Conservation (phyloP, 2,797 vertebrate species). For the Hydrophis major region DNA sequence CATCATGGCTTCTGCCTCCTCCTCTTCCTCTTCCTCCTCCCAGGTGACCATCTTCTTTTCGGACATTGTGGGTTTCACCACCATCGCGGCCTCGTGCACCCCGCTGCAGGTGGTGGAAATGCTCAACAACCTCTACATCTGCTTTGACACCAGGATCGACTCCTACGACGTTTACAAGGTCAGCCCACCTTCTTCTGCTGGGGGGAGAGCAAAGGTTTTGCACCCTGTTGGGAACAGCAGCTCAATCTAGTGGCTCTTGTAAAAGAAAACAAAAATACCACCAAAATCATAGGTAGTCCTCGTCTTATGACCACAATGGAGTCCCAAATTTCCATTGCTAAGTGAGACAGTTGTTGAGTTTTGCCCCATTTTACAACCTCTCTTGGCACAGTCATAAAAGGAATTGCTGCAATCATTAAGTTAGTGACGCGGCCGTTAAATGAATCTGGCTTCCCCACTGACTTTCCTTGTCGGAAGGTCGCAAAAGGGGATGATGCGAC, state of each 20-base stretch:
- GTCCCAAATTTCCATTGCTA: not conserved
- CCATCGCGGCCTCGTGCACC: slow-evolving; percentile 85
- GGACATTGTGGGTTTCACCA: slow-evolving; percentile 87
- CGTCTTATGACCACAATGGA: not conserved
- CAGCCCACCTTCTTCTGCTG: slow-evolving; percentile 3
- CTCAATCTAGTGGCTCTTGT: not conserved
- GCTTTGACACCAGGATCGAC: slow-evolving; percentile 88
- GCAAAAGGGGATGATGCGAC: too few species aligned
- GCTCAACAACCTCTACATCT: slow-evolving; percentile 87
- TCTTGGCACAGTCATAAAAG: not conserved
- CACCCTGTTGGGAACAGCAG: not conserved
- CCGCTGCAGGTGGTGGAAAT: slow-evolving; percentile 88
- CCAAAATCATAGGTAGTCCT: not conserved
- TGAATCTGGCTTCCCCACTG: too few species aligned
- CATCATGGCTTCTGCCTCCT: not conserved
- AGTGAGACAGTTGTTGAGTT: not conserved
- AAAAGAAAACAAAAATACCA: not conserved
- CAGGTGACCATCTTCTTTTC: slow-evolving; percentile 93
- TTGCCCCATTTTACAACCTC: not conserved
- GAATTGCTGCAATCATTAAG: not conserved
- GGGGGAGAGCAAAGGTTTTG: not conserved
- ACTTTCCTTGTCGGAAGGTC: too few species aligned
- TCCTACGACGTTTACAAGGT: slow-evolving; percentile 90
- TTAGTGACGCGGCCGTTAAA: too few species aligned
- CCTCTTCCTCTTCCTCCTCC: not conserved